A percentile compares a stretch with the other conserved stretches of the same genome.
Evolutionary conservation across 2,113 vertebrate genomes (phyloP).

Genomic region (Crotophaga sulcirostris): DNA sequence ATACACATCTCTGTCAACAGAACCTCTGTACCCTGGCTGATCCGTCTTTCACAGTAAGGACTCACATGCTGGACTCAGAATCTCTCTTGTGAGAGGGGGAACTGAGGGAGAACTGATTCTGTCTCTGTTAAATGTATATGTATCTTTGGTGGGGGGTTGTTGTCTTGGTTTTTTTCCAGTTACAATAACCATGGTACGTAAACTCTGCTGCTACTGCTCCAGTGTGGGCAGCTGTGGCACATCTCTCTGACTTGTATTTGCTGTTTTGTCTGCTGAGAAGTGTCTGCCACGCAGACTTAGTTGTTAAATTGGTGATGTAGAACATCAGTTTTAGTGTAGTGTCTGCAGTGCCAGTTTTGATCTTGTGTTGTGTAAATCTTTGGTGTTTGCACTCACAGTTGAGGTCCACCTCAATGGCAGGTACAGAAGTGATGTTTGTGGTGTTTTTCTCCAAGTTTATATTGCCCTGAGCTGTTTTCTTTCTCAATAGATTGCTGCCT

Average conservation of each 20-base stretch:
- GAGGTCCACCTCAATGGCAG: background rate
- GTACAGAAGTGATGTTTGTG: background rate
- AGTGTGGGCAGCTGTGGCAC: background rate
- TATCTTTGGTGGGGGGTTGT: background rate
- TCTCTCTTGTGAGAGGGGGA: background rate
- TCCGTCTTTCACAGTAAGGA: background rate
- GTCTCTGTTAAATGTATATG: background rate
- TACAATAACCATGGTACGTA: background rate
- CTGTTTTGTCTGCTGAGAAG: background rate
- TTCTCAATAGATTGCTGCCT: background rate
- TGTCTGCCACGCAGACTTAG: background rate
- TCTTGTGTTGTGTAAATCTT: background rate
- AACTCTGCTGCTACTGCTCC: constrained; percentile 18
- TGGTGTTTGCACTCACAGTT: background rate
- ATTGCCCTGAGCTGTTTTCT: background rate
- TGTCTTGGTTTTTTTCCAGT: background rate
- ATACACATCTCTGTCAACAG: background rate
- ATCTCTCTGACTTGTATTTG: background rate
- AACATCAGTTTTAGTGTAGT: background rate
- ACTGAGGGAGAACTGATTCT: background rate
- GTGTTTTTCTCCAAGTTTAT: background rate
- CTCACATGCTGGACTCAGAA: background rate
- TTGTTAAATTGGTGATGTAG: background rate
- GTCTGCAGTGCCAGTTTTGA: background rate
- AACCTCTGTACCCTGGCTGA: background rate